Evolutionary conservation across 2,888 invertebrate genomes (phyloP).

Genomic region (Epinotia demarniana): DNA sequence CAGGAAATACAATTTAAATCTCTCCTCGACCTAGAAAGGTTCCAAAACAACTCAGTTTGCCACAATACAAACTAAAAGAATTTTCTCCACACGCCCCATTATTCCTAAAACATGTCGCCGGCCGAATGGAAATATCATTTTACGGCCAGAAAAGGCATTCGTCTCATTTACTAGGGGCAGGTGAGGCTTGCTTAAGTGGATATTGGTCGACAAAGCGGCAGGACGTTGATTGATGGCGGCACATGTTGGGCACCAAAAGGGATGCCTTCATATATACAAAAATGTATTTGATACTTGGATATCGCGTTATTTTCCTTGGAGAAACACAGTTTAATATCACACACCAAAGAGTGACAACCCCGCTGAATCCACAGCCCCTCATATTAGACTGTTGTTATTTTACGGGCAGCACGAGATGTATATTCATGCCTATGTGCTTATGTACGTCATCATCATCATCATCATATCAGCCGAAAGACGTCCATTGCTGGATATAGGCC

Average conservation of each 20-base stretch:
- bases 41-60: background rate
- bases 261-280: background rate
- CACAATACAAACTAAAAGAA: background rate
- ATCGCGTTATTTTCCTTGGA: background rate
- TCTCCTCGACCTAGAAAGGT: background rate
- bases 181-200: constrained; percentile 65
- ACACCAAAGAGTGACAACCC: background rate
- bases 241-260: constrained; percentile 54
- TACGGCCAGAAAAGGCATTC: constrained; percentile 53
- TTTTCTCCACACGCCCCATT: constrained; percentile 31
- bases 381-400: background rate
- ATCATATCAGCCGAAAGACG: too few species aligned
- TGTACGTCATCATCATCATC: too few species aligned
- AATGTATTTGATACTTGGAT: background rate
- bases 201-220: constrained; percentile 65
- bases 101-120: constrained; percentile 41
- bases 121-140: constrained; percentile 36
- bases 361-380: background rate
- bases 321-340: background rate
- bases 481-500: too few species aligned
- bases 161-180: constrained; percentile 63
- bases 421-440: background rate
- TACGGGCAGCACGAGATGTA: background rate
- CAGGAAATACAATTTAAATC: background rate
- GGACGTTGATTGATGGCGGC: constrained; percentile 70